A percentile compares a stretch with the other conserved stretches of the same genome.
phyloP scores from a whole-genome alignment of 1,140 invertebrate genomes.

The Maniola jurtina region DNA sequence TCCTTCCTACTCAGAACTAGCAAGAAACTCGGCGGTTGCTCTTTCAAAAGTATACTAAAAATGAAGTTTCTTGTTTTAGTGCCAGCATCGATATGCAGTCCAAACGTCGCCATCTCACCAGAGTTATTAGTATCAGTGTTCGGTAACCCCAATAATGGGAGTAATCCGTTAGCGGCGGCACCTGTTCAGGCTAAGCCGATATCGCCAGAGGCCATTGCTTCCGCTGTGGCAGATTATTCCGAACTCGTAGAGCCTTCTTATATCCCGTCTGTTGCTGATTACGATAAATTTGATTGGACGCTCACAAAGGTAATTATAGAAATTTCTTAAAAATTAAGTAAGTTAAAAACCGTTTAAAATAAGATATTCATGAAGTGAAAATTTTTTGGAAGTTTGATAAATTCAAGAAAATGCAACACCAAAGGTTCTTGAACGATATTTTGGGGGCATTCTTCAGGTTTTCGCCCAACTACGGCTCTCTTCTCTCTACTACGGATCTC shows the following conservation, averaged over 20 bases:
- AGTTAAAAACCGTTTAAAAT: no score
- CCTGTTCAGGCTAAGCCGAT: slow-evolving; percentile 2
- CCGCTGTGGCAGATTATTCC: slow-evolving; percentile 17
- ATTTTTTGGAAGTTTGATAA: not conserved
- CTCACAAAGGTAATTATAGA: slow-evolving; percentile 55
- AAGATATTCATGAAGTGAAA: slow-evolving; percentile 10
- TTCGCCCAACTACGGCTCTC: no score
- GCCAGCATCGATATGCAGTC: slow-evolving; percentile 27
- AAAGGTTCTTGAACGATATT: no score
- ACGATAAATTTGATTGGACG: slow-evolving; percentile 63
- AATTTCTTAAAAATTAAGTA: no score
- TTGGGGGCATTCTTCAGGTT: no score
- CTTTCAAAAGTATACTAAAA: not conserved
- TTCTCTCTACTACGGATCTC: no score
- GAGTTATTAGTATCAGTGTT: slow-evolving; percentile 35
- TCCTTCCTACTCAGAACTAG: not conserved
- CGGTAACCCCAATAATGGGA: slow-evolving; percentile 23
- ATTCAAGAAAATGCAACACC: no score
- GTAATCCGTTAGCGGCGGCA: not conserved
- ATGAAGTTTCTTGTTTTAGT: slow-evolving; percentile 18
- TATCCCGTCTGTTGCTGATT: slow-evolving; percentile 42
- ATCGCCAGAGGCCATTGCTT: not conserved
- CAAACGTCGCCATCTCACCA: slow-evolving; percentile 21
- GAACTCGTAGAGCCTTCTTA: slow-evolving; percentile 40
- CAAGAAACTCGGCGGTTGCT: not conserved